Conservation (phyloP, 2,113 vertebrate species). For the Melozone crissalis region DNA sequence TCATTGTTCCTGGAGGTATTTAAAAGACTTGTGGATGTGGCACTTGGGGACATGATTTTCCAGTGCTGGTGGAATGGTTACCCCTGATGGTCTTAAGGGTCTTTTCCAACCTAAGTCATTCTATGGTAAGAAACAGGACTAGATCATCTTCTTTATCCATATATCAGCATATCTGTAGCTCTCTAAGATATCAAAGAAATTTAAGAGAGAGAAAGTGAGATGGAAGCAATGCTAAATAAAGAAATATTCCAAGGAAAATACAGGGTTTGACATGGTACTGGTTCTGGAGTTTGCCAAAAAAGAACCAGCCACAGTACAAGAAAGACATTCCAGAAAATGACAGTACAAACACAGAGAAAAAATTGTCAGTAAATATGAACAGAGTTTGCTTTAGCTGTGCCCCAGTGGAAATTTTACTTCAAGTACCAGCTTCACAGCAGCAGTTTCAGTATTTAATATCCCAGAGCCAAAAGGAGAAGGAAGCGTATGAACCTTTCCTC, state of each 20-base stretch:
- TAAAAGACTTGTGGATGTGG: background rate
- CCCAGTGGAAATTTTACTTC: background rate
- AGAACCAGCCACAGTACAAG: background rate
- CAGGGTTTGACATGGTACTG: accelerated
- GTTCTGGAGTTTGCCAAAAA: background rate
- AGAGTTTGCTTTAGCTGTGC: background rate
- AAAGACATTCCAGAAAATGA: background rate
- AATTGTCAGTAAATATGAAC: background rate
- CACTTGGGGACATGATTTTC: background rate
- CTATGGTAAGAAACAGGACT: background rate
- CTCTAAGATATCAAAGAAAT: background rate
- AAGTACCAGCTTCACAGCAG: background rate
- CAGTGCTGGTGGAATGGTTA: background rate
- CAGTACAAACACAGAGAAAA: background rate
- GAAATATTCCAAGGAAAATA: background rate
- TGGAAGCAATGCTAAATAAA: background rate
- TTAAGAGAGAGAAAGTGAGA: background rate
- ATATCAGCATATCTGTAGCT: background rate
- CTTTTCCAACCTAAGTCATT: background rate
- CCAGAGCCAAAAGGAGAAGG: background rate
- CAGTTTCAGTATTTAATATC: background rate
- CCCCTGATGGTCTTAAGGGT: background rate
- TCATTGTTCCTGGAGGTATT: background rate
- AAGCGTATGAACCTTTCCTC: background rate
- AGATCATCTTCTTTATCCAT: background rate